These are phyloP conservation scores for Ibidorhyncha struthersii DNA, from an alignment of 2,113 vertebrate species.

Conservation along the genomic window DNA sequence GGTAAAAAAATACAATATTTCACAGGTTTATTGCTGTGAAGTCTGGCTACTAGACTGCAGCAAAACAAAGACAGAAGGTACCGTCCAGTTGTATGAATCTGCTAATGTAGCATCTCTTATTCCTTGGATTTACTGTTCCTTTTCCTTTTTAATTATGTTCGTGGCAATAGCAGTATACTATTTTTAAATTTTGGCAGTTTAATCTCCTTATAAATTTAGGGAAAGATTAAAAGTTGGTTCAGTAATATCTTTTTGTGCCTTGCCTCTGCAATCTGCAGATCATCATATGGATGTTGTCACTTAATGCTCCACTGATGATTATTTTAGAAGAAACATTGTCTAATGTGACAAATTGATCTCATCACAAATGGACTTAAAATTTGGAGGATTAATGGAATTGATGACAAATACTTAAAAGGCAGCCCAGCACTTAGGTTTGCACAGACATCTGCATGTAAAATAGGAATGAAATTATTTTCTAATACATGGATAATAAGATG, in stretches of 20 bases:
- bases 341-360: neutral
- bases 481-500: conserved; percentile 43
- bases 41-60: neutral
- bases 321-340: neutral
- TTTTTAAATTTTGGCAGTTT: neutral
- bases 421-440: neutral
- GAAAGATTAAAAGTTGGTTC: neutral
- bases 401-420: conserved; percentile 43
- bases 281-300: neutral
- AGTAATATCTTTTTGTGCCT: neutral
- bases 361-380: conserved; percentile 8
- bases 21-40: neutral
- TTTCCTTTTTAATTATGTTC: neutral
- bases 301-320: neutral
- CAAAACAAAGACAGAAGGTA: neutral
- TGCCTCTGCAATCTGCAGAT: neutral
- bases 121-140: neutral
- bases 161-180: neutral
- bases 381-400: neutral
- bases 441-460: neutral
- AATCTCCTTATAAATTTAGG: neutral
- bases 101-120: neutral
- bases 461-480: conserved; percentile 53
- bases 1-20: neutral
- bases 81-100: neutral